These are phyloP conservation scores for Eupsittula cactorum DNA, from an alignment of 2,113 vertebrate species.

Conservation along the genomic window DNA sequence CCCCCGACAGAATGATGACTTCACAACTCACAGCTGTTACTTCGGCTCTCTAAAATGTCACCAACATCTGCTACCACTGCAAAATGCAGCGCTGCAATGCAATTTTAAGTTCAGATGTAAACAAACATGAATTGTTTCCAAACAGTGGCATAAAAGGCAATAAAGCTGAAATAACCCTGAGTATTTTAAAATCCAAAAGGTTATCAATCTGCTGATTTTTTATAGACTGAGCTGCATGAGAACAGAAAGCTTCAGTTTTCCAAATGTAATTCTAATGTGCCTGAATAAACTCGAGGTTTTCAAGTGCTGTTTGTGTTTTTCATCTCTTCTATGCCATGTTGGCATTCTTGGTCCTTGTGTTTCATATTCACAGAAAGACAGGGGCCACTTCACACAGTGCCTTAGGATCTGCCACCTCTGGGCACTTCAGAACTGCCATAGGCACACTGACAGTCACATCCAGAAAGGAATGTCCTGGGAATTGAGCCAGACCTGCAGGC, in stretches of 20 bases:
- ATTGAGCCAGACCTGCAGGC: neutral
- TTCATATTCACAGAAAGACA: neutral
- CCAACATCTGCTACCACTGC: neutral
- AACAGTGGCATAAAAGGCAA: neutral
- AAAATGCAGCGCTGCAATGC: neutral
- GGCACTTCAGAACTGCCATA: neutral
- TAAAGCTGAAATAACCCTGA: neutral
- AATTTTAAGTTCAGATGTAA: neutral
- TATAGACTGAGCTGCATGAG: neutral
- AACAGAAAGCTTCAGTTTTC: neutral
- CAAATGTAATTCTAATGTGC: neutral
- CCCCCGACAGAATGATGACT: neutral
- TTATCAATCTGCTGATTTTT: neutral
- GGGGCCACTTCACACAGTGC: neutral
- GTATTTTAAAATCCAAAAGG: neutral
- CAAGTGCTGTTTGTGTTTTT: neutral
- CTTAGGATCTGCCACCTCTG: neutral
- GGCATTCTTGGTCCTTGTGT: neutral
- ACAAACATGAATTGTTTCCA: slow-evolving; percentile 9
- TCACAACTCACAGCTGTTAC: slow-evolving; percentile 37
- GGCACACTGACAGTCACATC: neutral
- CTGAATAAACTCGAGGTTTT: neutral
- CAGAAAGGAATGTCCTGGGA: neutral
- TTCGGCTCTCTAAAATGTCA: slow-evolving; percentile 34
- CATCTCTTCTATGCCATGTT: neutral